These are phyloP conservation scores for Phenganax marumi DNA, from an alignment of 92 coral and sea anemone species.

Conservation along the genomic window DNA sequence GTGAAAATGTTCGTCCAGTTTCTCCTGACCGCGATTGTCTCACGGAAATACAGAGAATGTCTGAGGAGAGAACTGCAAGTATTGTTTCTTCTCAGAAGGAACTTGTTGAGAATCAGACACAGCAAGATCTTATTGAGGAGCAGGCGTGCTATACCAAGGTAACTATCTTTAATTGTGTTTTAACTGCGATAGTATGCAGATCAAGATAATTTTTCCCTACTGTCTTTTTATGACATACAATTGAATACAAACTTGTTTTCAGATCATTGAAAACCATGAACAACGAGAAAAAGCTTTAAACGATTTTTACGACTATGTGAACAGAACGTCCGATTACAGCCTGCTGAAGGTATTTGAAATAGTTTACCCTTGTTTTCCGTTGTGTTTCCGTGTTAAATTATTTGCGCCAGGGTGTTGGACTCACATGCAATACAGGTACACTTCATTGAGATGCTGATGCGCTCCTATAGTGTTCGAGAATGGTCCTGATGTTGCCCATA, in stretches of 20 bases:
- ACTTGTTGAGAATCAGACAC: constrained; percentile 71
- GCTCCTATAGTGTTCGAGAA: too few relatives aligned
- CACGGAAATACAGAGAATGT: constrained; percentile 72
- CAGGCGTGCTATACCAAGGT: constrained; percentile 83
- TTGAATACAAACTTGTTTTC: neutral
- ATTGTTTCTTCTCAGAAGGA: constrained; percentile 68
- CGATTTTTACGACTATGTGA: constrained; percentile 80
- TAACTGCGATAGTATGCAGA: too few relatives aligned
- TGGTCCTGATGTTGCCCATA: too few relatives aligned
- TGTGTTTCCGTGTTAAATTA: too few relatives aligned
- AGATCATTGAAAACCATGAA: constrained; percentile 87
- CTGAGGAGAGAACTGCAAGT: constrained; percentile 76
- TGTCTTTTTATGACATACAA: neutral
- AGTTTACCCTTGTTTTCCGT: neutral
- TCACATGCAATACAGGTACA: neutral
- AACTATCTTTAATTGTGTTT: neutral
- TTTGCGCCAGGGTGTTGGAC: neutral
- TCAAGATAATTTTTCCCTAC: neutral
- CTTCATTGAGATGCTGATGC: too few relatives aligned
- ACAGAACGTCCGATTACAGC: constrained; percentile 86
- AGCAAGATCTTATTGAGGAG: constrained; percentile 78
- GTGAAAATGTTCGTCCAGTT: constrained; percentile 87
- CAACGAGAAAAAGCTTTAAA: constrained; percentile 86
- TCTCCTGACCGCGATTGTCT: constrained; percentile 86
- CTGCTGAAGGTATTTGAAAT: constrained; percentile 68